Evolutionary conservation across 2,113 vertebrate species (phyloP).

Genomic region (Agelaius tricolor): DNA sequence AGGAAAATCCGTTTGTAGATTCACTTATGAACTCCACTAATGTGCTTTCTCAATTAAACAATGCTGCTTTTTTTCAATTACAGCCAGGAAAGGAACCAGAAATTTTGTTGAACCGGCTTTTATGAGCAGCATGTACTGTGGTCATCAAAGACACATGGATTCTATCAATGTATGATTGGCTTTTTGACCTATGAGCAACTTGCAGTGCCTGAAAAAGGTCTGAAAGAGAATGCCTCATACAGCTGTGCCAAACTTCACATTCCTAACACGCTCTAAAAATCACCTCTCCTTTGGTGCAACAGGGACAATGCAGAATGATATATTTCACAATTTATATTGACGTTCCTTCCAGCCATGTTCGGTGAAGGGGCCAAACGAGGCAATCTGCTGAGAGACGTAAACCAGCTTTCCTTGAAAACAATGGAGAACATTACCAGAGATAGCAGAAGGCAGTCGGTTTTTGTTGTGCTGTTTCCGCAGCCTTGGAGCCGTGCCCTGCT

Average conservation of each 20-base stretch:
- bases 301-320: neutral
- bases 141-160: neutral
- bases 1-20: neutral
- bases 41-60: neutral
- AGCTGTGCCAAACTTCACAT: neutral
- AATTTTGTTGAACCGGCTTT: neutral
- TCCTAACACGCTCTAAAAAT: neutral
- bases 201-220: neutral
- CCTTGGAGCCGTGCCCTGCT: neutral
- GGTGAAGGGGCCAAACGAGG: neutral
- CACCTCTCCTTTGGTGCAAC: neutral
- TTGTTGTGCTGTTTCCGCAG: neutral
- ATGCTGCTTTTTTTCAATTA: neutral
- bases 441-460: neutral
- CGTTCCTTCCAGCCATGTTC: neutral
- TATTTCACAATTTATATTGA: neutral
- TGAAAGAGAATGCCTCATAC: neutral
- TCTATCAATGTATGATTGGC: neutral
- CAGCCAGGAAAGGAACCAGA: neutral
- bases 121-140: neutral
- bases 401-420: neutral
- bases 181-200: neutral
- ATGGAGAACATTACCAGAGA: neutral
- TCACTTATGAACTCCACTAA: neutral
- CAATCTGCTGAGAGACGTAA: neutral